phyloP scores from a whole-genome alignment of 2,797 vertebrate species.

The Taenioides sp. region DNA sequence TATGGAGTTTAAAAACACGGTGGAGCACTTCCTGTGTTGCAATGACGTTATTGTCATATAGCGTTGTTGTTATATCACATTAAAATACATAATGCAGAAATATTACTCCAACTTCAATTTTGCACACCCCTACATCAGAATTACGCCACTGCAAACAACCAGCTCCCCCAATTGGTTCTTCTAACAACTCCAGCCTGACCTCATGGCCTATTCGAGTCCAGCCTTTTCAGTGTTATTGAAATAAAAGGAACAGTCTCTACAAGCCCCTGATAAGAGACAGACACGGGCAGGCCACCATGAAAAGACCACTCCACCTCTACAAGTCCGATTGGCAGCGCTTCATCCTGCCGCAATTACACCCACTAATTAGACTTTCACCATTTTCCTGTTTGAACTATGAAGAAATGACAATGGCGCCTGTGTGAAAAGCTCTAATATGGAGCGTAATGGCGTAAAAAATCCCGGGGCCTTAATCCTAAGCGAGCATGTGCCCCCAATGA shows the following conservation, averaged over 20 bases:
- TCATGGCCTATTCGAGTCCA: constrained; percentile 57
- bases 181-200: constrained; percentile 68
- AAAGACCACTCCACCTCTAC: constrained; percentile 80
- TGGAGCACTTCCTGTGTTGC: too few species aligned
- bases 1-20: too few species aligned
- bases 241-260: constrained; percentile 41
- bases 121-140: constrained; percentile 24
- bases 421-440: constrained; percentile 79
- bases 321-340: constrained; percentile 77
- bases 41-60: too few species aligned
- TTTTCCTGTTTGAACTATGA: constrained; percentile 83
- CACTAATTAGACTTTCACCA: constrained; percentile 84
- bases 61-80: too few species aligned
- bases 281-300: constrained; percentile 62
- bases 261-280: constrained; percentile 40
- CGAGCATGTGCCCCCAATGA: constrained; percentile 74
- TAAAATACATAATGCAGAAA: background rate
- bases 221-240: constrained; percentile 58
- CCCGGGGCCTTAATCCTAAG: constrained; percentile 75
- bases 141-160: constrained; percentile 36
- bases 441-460: constrained; percentile 76
- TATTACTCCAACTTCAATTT: background rate
- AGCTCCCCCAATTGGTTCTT: constrained; percentile 58
- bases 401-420: constrained; percentile 79
- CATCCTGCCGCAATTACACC: constrained; percentile 80